Percentiles rank a stretch among this genome's conserved stretches.
Evolutionary conservation across 1,140 invertebrate genomes (phyloP).

Genomic region (Zaprionus davidi): DNA sequence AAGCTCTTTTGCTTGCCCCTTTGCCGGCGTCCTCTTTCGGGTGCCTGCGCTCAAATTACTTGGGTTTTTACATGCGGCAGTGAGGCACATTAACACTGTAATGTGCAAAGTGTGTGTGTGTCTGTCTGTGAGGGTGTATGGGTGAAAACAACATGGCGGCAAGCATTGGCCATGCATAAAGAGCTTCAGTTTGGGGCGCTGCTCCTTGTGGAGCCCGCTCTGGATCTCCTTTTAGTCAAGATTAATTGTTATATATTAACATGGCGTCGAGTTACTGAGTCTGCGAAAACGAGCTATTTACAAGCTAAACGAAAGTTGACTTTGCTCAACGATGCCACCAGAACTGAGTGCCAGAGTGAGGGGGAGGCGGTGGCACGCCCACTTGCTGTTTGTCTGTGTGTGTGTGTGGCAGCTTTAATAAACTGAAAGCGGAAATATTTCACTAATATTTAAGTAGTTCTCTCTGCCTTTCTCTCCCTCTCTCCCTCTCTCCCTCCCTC

Average conservation of each 20-base stretch:
- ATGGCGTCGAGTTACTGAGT: constrained; percentile 82
- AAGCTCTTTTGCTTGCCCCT: background rate
- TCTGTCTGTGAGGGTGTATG: constrained; percentile 7
- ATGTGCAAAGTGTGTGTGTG: constrained; percentile 77
- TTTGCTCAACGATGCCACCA: constrained; percentile 63
- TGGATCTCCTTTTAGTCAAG: constrained; percentile 77
- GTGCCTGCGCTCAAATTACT: constrained; percentile 74
- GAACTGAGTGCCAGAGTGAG: constrained; percentile 24
- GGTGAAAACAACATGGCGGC: constrained; percentile 76
- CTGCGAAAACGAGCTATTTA: constrained; percentile 84
- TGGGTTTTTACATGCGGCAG: constrained; percentile 83
- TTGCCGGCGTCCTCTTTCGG: constrained; percentile 5
- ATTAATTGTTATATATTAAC: constrained; percentile 83
- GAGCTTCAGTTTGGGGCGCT: constrained; percentile 9
- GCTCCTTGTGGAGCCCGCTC: constrained; percentile 20
- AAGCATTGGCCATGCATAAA: constrained; percentile 63
- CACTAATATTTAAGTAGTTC: constrained; percentile 62
- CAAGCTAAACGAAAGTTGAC: constrained; percentile 84
- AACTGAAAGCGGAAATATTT: constrained; percentile 13
- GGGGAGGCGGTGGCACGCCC: constrained; percentile 19
- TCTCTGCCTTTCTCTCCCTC: background rate
- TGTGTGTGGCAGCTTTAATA: constrained; percentile 37
- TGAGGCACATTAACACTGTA: constrained; percentile 84
- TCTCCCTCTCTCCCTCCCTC: background rate
- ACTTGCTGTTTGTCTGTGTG: background rate